These are phyloP conservation scores for Theocolax elegans DNA, from an alignment of 1,140 invertebrate species.

Conservation along the genomic window DNA sequence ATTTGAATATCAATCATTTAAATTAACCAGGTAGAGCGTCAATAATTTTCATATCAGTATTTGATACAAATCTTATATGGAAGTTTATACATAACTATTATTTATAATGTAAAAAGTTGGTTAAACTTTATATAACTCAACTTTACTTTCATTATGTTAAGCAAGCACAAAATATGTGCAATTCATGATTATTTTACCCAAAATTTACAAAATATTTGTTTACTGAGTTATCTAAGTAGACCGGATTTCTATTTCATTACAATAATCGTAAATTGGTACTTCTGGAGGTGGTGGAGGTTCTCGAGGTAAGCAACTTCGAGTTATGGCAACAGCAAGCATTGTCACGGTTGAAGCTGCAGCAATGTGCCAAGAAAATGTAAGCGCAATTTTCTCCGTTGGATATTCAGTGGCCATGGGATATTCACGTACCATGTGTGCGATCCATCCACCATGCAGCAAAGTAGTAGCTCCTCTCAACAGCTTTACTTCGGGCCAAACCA, in stretches of 20 bases:
- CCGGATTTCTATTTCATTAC: conserved; percentile 48
- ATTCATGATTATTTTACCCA: background rate
- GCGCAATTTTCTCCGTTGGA: conserved; percentile 52
- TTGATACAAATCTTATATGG: background rate
- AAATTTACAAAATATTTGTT: background rate
- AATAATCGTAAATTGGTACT: conserved; percentile 59
- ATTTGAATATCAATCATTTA: too few relatives aligned
- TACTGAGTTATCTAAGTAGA: conserved; percentile 13
- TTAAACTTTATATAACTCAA: background rate
- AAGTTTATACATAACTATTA: background rate
- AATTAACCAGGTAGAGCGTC: too few relatives aligned
- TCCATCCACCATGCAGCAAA: conserved; percentile 62
- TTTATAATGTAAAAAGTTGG: background rate
- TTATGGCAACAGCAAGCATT: conserved; percentile 53
- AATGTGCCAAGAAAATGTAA: conserved; percentile 62
- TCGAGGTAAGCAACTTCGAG: conserved; percentile 51
- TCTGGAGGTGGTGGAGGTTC: conserved; percentile 51
- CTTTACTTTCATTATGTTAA: too few relatives aligned
- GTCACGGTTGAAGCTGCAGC: conserved; percentile 58
- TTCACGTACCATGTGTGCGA: conserved; percentile 60
- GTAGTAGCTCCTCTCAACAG: conserved; percentile 56
- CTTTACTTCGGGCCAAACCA: conserved; percentile 60
- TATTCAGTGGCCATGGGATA: too few relatives aligned
- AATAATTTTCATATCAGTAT: too few relatives aligned
- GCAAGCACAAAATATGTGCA: background rate